Base-by-base conservation (phyloP, 1,140 invertebrate genomes). In the Callitettix versicolor region DNA sequence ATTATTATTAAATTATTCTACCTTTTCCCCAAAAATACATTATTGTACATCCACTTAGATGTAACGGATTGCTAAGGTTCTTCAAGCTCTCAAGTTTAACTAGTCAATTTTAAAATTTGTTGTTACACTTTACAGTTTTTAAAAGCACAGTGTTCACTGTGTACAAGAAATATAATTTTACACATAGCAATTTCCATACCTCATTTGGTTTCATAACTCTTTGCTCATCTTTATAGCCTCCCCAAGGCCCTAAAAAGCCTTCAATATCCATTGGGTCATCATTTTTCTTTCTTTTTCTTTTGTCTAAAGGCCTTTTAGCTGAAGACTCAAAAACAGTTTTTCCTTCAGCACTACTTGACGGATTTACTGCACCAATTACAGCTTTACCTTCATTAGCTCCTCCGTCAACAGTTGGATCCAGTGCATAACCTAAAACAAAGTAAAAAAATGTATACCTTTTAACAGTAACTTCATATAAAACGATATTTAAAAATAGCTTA, bases 241-340 rank as follows among this genome's bases (percentile, higher is more conserved):
- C 95, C 97, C 97, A 99, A 0, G 96, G 97, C 1, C 97, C 96
- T 2, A 95, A 72, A 69, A 95, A 98, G 6, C 94, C 95, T 55
- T 91, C 91, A 56, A 99, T 80, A 75, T 99, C 96, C 26, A 79
- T 73, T 0, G 96, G 82, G 71, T 98, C 81, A 62, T 88, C 81
- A 75, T 99, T 99, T 69, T 82, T 87, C 41, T 84, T 79, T 62
- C 93, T 75, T 73, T 98, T 98, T 66, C 95, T 80, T 67, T 92
- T 95, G 64, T 93, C 86, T 3, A 84, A 71, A 41, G 80, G 79
- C 66, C 81, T 73, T 62, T 82, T 76, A 42, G 81, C 81, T 18
- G 83, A 82, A 30, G 73, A 78, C 71, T 96, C 93, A 76, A 96
- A 96, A 0, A 95, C 91, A 43, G 91, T 92, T 65, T 89, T 91